Conservation (phyloP, 2,888 invertebrate genomes). For the Aphidoletes aphidimyza region DNA sequence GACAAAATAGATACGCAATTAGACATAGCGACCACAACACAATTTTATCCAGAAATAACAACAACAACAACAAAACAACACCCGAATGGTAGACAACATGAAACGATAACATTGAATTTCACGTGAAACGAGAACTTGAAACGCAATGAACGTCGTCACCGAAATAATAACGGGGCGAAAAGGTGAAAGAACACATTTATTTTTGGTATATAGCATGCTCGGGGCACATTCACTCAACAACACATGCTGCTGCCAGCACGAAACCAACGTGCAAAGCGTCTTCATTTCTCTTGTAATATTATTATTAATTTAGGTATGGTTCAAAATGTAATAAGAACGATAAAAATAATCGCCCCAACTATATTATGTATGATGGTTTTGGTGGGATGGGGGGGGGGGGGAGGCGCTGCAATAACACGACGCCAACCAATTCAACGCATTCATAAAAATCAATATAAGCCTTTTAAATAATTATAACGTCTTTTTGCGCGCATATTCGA, state of each 20-base stretch:
- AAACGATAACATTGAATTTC: background rate
- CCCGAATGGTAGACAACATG: too few species aligned
- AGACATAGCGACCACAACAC: slow-evolving; percentile 7
- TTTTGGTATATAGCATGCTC: slow-evolving; percentile 5
- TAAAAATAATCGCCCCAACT: too few species aligned
- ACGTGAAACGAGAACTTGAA: background rate
- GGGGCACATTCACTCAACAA: background rate
- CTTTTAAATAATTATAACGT: background rate
- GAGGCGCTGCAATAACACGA: too few species aligned
- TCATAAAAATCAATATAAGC: too few species aligned
- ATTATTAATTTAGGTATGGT: slow-evolving; percentile 4
- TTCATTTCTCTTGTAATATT: background rate
- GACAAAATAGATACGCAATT: slow-evolving; percentile 45
- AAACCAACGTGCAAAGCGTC: background rate
- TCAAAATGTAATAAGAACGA: slow-evolving; percentile 19
- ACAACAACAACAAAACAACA: background rate
- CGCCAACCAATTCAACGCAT: too few species aligned
- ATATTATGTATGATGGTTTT: too few species aligned
- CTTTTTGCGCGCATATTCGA: background rate
- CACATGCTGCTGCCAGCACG: background rate
- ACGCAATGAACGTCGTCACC: background rate
- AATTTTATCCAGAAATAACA: background rate
- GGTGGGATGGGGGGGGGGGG: too few species aligned
- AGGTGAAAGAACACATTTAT: slow-evolving; percentile 52
- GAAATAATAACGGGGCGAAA: background rate